phyloP scores from a whole-genome alignment of 2,888 invertebrate species.

The Spisula subtruncata region DNA sequence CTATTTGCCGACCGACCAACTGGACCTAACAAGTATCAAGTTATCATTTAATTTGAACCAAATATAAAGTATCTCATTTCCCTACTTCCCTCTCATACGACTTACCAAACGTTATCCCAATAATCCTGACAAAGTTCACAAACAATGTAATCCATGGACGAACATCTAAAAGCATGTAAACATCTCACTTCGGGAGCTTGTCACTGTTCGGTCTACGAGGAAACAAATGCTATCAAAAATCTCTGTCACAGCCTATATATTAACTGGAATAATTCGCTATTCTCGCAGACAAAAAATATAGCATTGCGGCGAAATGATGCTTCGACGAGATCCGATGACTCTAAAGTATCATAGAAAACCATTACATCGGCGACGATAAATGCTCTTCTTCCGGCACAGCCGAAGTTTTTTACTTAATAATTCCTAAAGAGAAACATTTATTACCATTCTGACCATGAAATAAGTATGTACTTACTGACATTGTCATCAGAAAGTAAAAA shows the following conservation, averaged over 20 bases:
- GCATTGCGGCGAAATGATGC: neutral
- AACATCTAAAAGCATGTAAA: neutral
- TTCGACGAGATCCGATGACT: neutral
- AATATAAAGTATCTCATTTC: neutral
- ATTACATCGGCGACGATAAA: neutral
- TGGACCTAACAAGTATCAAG: too few relatives aligned
- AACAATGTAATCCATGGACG: neutral
- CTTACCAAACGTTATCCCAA: neutral
- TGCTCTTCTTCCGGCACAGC: too few relatives aligned
- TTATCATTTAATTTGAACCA: too few relatives aligned
- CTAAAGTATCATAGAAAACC: neutral
- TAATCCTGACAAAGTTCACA: neutral
- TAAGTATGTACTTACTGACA: too few relatives aligned
- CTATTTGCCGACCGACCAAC: too few relatives aligned
- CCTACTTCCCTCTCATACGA: neutral
- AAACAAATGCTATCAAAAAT: neutral
- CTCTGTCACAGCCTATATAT: neutral
- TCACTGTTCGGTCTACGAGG: neutral
- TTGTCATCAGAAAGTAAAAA: too few relatives aligned
- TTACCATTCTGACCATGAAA: too few relatives aligned
- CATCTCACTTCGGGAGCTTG: neutral
- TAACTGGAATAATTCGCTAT: neutral
- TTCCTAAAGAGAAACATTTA: too few relatives aligned
- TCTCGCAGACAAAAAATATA: neutral
- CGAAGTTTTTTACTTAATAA: too few relatives aligned